A percentile compares a stretch with the other conserved stretches of the same genome.
Conservation (phyloP, 1,140 invertebrate species). For the Oncopodura yosiiana region DNA sequence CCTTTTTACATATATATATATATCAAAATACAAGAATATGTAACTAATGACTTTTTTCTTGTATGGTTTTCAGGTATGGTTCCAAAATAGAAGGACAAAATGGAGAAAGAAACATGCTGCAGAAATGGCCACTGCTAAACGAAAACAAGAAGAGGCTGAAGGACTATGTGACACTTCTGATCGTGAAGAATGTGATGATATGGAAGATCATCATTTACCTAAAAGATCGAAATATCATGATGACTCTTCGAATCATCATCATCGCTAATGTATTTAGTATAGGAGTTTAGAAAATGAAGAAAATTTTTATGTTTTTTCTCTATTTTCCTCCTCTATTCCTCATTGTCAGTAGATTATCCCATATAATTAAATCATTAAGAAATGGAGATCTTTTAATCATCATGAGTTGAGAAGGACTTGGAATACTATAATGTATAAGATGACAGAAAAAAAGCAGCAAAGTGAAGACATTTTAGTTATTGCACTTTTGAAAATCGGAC, state of each 20-base stretch:
- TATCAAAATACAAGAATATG: not conserved
- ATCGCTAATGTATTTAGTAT: not conserved
- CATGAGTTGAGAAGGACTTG: no score
- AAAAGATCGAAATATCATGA: conserved; percentile 42
- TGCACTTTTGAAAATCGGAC: no score
- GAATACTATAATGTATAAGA: no score
- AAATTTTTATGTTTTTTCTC: no score
- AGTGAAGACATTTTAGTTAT: no score
- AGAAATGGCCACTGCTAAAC: conserved; percentile 95
- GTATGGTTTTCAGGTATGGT: conserved; percentile 80
- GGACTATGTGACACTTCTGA: conserved; percentile 54
- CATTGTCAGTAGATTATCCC: no score
- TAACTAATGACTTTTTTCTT: not conserved
- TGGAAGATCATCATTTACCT: conserved; percentile 44
- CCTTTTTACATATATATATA: not conserved
- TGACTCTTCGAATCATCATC: conserved; percentile 37
- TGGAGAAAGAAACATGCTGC: conserved; percentile 99
- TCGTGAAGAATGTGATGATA: conserved; percentile 52
- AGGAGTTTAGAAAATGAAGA: not conserved
- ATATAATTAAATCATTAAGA: no score
- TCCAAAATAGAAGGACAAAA: conserved; percentile 97
- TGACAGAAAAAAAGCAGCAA: no score
- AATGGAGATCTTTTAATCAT: no score
- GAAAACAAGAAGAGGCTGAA: conserved; percentile 87
- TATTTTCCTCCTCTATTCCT: no score